These are phyloP conservation scores for Automeris io DNA, from an alignment of 2,888 invertebrate genomes.

Conservation along the genomic window DNA sequence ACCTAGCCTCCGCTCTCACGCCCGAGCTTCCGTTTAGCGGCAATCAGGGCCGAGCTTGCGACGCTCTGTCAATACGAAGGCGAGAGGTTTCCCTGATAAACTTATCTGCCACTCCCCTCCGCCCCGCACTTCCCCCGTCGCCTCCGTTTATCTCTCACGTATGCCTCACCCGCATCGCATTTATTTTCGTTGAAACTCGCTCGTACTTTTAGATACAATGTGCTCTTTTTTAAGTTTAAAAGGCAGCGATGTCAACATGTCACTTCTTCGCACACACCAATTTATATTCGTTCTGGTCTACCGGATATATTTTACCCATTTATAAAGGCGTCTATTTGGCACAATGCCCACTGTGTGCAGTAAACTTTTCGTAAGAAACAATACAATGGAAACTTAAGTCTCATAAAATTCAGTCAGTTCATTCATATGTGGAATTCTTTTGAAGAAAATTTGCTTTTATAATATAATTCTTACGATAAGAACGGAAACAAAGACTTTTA, in stretches of 20 bases:
- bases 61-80: slow-evolving; percentile 73
- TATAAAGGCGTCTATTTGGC: slow-evolving; percentile 66
- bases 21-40: slow-evolving; percentile 64
- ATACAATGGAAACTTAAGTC: slow-evolving; percentile 57
- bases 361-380: slow-evolving; percentile 55
- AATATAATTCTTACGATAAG: no score
- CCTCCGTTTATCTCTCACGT: slow-evolving; percentile 68
- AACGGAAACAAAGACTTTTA: no score
- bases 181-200: slow-evolving; percentile 39
- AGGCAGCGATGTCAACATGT: slow-evolving; percentile 22
- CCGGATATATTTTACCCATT: slow-evolving; percentile 48
- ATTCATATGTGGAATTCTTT: slow-evolving; percentile 49
- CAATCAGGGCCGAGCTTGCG: slow-evolving; percentile 70
- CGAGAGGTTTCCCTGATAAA: slow-evolving; percentile 75
- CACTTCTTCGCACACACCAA: slow-evolving; percentile 30
- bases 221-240: slow-evolving; percentile 10
- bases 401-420: slow-evolving; percentile 68
- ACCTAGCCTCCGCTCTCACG: slow-evolving; percentile 55
- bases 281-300: slow-evolving; percentile 49
- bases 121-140: slow-evolving; percentile 37
- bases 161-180: slow-evolving; percentile 48
- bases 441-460: no score
- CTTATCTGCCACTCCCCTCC: slow-evolving; percentile 57
- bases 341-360: slow-evolving; percentile 44
- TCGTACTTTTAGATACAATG: slow-evolving; percentile 25